A percentile compares a stretch with the other conserved stretches of the same genome.
Evolutionary conservation across 2,113 vertebrate species (phyloP).

Genomic region (Mohoua ochrocephala): DNA sequence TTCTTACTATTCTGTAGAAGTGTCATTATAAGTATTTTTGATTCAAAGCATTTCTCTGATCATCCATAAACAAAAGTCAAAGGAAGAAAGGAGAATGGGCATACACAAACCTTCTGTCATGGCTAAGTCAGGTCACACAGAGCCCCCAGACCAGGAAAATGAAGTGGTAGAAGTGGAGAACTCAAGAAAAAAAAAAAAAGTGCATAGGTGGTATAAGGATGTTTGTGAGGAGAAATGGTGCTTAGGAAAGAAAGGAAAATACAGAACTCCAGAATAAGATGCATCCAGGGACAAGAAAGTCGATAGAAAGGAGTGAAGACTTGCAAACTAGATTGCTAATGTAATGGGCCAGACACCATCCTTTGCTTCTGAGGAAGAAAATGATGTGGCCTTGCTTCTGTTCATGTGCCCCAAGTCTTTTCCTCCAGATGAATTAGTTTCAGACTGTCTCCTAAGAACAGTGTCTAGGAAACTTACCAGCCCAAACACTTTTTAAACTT

Average conservation of each 20-base stretch:
- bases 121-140: not conserved
- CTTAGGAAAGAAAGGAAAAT: not conserved
- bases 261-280: not conserved
- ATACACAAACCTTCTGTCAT: not conserved
- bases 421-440: not conserved
- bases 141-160: not conserved
- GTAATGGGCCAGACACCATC: not conserved
- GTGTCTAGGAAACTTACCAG: not conserved
- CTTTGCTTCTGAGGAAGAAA: not conserved
- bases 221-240: not conserved
- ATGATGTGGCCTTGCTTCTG: rapidly evolving
- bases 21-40: not conserved
- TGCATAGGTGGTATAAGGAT: not conserved
- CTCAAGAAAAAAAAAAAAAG: not conserved
- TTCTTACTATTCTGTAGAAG: not conserved
- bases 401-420: not conserved
- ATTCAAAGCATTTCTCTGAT: not conserved
- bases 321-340: not conserved
- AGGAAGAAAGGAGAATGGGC: not conserved
- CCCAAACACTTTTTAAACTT: not conserved
- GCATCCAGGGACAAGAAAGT: not conserved
- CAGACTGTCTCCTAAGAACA: not conserved
- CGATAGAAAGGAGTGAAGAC: not conserved
- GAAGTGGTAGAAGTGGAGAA: not conserved
- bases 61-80: not conserved